Conservation (phyloP, 2,113 vertebrate species). For the Corythaixoides concolor region DNA sequence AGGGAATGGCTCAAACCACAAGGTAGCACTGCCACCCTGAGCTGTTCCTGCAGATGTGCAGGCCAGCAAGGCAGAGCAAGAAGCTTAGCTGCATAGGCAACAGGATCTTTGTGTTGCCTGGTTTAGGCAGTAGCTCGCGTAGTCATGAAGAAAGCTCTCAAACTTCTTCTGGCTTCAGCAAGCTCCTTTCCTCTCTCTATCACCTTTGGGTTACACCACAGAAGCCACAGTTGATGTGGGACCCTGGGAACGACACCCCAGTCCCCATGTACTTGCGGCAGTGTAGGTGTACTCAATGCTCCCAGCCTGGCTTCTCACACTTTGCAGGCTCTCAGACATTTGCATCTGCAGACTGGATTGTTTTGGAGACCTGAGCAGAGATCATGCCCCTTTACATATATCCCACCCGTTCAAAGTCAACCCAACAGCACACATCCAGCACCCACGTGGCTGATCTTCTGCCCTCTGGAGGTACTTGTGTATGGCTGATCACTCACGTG, state of each 20-base stretch:
- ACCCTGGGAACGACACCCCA: not conserved
- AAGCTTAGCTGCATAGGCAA: not conserved
- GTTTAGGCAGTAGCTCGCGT: not conserved
- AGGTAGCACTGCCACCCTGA: slow-evolving; percentile 62
- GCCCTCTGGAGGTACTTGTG: not conserved
- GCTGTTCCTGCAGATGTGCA: not conserved
- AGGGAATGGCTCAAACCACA: not conserved
- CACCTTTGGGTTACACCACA: not conserved
- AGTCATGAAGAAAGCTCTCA: not conserved
- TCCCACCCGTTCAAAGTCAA: not conserved
- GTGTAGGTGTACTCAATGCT: not conserved
- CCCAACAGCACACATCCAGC: not conserved
- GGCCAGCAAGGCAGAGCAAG: not conserved
- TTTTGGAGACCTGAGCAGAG: not conserved
- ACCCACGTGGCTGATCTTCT: accelerated
- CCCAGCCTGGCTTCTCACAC: not conserved
- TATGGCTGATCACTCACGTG: not conserved
- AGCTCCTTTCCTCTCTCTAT: not conserved
- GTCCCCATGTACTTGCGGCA: not conserved
- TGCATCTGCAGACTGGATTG: accelerated
- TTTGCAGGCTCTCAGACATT: not conserved
- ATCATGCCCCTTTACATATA: not conserved
- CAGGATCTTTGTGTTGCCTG: not conserved
- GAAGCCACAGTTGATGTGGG: not conserved
- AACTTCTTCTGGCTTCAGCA: not conserved